These are phyloP conservation scores for Pagrus major DNA, from an alignment of 2,113 vertebrate genomes.

Conservation along the genomic window DNA sequence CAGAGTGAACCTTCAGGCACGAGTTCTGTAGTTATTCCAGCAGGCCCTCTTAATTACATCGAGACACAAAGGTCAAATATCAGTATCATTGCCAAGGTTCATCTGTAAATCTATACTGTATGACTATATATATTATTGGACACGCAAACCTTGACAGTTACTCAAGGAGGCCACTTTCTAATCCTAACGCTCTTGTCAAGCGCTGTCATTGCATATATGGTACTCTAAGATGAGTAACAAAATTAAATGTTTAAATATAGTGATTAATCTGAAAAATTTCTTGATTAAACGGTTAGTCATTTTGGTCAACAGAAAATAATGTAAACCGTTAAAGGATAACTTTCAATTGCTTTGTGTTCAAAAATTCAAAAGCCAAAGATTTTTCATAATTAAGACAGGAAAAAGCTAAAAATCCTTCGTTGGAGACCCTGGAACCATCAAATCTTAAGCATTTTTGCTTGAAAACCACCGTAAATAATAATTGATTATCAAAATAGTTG, in stretches of 20 bases:
- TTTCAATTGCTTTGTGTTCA: neutral
- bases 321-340: too few relatives aligned
- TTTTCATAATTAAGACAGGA: neutral
- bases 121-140: conserved; percentile 5
- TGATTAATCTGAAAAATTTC: too few relatives aligned
- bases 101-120: conserved; percentile 44
- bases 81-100: conserved; percentile 35
- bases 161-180: conserved; percentile 1
- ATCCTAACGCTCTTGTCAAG: neutral
- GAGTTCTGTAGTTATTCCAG: conserved; percentile 59
- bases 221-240: neutral
- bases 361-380: neutral
- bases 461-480: neutral
- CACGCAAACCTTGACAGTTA: conserved; percentile 30
- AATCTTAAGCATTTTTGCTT: neutral
- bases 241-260: neutral
- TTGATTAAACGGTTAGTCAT: too few relatives aligned
- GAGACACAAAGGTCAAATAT: conserved; percentile 60
- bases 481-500: neutral
- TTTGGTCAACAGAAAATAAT: too few relatives aligned
- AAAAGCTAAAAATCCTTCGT: too few relatives aligned
- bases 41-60: conserved; percentile 46
- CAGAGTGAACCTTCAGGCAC: conserved; percentile 37
- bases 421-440: too few relatives aligned
- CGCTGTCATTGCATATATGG: neutral